A percentile compares a stretch with the other conserved stretches of the same genome.
phyloP scores from a whole-genome alignment of 2,888 invertebrate species.

The Glaucopsyche alexis region DNA sequence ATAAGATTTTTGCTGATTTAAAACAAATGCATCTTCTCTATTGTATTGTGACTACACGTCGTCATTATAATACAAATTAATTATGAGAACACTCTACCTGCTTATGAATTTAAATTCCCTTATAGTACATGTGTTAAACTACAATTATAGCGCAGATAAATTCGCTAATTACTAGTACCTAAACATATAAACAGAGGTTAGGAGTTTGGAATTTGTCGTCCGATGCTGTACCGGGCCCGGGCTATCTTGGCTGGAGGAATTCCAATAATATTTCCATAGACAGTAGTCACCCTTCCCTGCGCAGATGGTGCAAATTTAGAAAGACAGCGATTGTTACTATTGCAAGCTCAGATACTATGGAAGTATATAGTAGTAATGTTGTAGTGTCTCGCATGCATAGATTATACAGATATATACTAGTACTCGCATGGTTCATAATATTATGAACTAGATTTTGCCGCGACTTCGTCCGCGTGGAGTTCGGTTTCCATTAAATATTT shows the following conservation, averaged over 20 bases:
- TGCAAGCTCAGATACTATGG: background rate
- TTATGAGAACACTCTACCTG: no score
- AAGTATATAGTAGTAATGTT: background rate
- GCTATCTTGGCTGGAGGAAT: constrained; percentile 66
- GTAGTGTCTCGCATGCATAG: no score
- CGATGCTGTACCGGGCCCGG: constrained; percentile 50
- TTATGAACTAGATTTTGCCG: no score
- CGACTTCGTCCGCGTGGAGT: no score
- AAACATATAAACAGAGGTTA: constrained; percentile 40
- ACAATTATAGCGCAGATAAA: background rate
- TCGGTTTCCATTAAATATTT: no score
- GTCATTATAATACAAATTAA: no score
- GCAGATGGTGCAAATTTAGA: constrained; percentile 41
- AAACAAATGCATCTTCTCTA: no score
- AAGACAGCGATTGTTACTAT: constrained; percentile 25
- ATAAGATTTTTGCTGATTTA: no score
- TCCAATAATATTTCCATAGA: constrained; percentile 70
- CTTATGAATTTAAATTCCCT: no score
- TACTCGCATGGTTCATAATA: no score
- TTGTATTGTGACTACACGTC: no score
- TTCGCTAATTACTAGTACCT: constrained; percentile 28
- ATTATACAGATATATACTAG: no score
- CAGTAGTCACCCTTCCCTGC: constrained; percentile 45
- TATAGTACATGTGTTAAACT: background rate
- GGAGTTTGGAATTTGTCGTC: constrained; percentile 54